Conservation (phyloP, 2,113 vertebrate genomes). For the Sinosuthora webbiana region DNA sequence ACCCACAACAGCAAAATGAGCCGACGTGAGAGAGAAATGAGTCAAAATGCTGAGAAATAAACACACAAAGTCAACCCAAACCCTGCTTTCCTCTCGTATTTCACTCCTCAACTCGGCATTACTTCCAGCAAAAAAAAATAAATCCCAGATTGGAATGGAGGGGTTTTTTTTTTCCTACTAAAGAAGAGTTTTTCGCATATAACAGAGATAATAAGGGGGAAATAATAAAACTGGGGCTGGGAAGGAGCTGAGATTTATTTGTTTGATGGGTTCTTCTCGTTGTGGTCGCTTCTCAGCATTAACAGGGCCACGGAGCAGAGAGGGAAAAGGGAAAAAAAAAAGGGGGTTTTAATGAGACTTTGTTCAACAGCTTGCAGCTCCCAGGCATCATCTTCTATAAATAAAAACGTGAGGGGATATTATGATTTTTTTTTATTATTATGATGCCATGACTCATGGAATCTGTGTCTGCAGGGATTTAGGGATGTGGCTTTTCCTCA, state of each 20-base stretch:
- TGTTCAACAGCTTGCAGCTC: neutral
- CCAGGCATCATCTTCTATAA: neutral
- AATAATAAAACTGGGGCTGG: neutral
- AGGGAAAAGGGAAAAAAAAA: neutral
- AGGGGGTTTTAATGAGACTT: constrained; percentile 21
- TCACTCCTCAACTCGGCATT: neutral
- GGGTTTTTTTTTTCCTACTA: neutral
- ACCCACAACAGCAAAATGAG: neutral
- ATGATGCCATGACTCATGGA: neutral
- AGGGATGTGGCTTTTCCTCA: neutral
- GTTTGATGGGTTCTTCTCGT: rapidly evolving
- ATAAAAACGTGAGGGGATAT: neutral
- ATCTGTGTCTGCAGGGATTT: neutral
- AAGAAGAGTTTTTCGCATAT: neutral
- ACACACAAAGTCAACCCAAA: neutral
- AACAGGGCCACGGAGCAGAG: neutral
- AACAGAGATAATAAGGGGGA: neutral
- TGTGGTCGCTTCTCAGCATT: neutral
- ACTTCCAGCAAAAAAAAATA: neutral
- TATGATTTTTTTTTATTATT: neutral
- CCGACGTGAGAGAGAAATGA: neutral
- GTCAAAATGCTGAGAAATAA: neutral
- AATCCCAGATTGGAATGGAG: neutral
- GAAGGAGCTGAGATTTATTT: neutral
- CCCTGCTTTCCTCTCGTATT: neutral